Conservation (phyloP, 30 jellyfish, hydroid and myxozoan genomes). For the Sanderia malayensis region DNA sequence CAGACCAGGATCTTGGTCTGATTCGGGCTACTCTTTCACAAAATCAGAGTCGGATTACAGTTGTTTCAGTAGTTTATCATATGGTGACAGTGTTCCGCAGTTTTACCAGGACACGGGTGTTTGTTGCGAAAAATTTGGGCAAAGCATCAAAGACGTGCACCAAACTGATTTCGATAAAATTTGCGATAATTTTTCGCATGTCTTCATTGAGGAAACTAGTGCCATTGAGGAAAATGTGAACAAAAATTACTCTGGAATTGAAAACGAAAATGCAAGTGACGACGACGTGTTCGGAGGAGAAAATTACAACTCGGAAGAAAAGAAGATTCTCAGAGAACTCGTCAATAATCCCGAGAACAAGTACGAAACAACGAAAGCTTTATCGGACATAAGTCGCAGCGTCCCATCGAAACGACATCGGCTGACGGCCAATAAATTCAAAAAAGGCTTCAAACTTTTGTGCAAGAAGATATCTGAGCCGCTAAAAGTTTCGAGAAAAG, state of each 20-base stretch:
- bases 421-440: background rate
- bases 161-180: background rate
- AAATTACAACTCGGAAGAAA: conserved; percentile 26
- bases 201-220: background rate
- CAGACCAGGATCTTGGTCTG: conserved; percentile 63
- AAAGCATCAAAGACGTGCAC: background rate
- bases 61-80: conserved; percentile 58
- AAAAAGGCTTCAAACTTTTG: background rate
- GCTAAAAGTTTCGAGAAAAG: background rate
- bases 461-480: background rate
- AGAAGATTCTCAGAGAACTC: conserved; percentile 12
- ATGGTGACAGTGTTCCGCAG: conserved; percentile 20
- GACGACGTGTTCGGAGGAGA: conserved; percentile 12
- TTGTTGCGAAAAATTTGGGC: background rate
- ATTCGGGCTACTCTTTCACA: conserved; percentile 51
- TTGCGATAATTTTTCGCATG: background rate
- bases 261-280: background rate
- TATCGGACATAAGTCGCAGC: conserved; percentile 49
- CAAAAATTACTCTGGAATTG: background rate
- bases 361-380: conserved; percentile 60
- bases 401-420: conserved; percentile 10
- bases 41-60: conserved; percentile 57
- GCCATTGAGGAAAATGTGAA: background rate
- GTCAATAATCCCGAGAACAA: conserved; percentile 47
- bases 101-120: background rate